phyloP scores from a whole-genome alignment of 2,797 vertebrate genomes.

The Babyrousa celebensis region DNA sequence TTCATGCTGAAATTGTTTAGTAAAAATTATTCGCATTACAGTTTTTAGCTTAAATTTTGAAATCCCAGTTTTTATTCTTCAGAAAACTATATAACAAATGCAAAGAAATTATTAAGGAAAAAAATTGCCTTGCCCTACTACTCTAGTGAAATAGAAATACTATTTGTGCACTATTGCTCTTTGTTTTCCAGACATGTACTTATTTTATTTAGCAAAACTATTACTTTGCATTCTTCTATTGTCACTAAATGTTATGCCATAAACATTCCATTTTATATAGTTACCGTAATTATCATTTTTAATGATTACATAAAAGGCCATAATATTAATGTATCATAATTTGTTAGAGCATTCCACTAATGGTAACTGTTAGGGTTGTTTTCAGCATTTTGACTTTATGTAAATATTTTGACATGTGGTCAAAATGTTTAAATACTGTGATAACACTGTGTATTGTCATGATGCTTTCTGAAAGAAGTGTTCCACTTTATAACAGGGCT shows the following conservation, averaged over 20 bases:
- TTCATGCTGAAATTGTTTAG: constrained; percentile 29
- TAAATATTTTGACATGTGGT: constrained; percentile 24
- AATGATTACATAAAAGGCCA: background rate
- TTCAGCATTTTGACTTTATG: constrained; percentile 39
- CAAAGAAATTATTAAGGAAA: constrained; percentile 50
- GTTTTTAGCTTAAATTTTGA: constrained; percentile 47
- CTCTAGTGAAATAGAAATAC: constrained; percentile 7
- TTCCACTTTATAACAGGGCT: background rate
- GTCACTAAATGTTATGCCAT: constrained; percentile 39
- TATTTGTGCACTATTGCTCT: constrained; percentile 14
- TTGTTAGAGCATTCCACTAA: constrained; percentile 57
- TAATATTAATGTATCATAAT: background rate
- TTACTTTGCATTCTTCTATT: constrained; percentile 45
- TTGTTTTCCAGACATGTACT: background rate
- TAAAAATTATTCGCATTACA: constrained; percentile 18
- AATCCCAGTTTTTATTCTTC: constrained; percentile 39
- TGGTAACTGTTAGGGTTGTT: background rate
- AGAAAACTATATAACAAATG: background rate
- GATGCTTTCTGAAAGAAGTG: constrained; percentile 35
- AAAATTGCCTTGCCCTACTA: background rate
- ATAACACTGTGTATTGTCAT: background rate
- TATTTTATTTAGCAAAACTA: constrained; percentile 8
- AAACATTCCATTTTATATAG: constrained; percentile 26
- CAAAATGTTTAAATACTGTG: constrained; percentile 52
- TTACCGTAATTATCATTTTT: constrained; percentile 3